phyloP scores from a whole-genome alignment of 2,113 vertebrate genomes.

The Epinephelus lanceolatus region DNA sequence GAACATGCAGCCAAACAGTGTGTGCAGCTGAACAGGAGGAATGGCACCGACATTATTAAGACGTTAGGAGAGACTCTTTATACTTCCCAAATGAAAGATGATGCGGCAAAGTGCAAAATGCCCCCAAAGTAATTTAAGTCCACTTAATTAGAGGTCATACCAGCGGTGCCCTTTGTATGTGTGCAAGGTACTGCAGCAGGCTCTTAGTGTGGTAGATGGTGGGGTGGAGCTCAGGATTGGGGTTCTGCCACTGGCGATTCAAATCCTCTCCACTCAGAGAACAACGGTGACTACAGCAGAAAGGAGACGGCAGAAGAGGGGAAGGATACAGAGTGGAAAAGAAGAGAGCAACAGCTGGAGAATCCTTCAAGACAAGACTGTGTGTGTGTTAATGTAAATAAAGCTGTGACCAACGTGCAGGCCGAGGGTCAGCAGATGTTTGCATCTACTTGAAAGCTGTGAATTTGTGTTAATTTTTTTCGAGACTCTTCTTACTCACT shows the following conservation, averaged over 20 bases:
- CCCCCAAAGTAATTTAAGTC: slow-evolving; percentile 25
- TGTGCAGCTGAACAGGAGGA: slow-evolving; percentile 35
- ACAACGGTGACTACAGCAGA: slow-evolving; percentile 91
- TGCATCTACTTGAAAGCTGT: slow-evolving; percentile 20
- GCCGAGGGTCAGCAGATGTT: slow-evolving; percentile 9
- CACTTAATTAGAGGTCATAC: slow-evolving; percentile 78
- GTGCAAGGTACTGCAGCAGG: slow-evolving; percentile 95
- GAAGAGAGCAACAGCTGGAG: slow-evolving; percentile 47
- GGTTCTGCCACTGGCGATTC: slow-evolving; percentile 98
- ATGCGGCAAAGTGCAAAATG: slow-evolving; percentile 29
- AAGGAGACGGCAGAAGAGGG: slow-evolving; percentile 30
- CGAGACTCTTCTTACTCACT: slow-evolving; percentile 84
- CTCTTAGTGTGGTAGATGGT: slow-evolving; percentile 98
- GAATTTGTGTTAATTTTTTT: not conserved
- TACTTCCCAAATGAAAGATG: slow-evolving; percentile 23
- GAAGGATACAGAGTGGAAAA: slow-evolving; percentile 38
- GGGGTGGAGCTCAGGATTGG: slow-evolving; percentile 94
- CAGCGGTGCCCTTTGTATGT: slow-evolving; percentile 93
- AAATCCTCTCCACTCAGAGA: slow-evolving; percentile 99
- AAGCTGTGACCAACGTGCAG: slow-evolving; percentile 32
- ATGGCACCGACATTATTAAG: slow-evolving; percentile 1
- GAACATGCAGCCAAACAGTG: slow-evolving; percentile 35
- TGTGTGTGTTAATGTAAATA: slow-evolving; percentile 24
- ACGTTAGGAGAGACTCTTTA: not conserved
- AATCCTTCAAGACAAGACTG: slow-evolving; percentile 40